Conservation (phyloP, 2,888 invertebrate species). For the Petrolisthes cinctipes region DNA sequence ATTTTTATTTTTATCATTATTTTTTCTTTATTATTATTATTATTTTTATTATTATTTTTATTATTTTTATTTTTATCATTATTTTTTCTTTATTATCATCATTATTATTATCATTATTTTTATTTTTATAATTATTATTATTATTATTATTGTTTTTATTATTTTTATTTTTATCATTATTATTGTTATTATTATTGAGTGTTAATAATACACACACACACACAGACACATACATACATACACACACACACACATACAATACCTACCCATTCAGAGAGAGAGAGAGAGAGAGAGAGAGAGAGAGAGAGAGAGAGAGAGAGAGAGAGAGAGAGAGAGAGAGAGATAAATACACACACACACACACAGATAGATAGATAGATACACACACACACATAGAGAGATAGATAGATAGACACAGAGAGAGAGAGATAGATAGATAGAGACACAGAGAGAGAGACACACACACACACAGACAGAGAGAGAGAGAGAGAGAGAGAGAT, state of each 20-base stretch:
- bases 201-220: not conserved
- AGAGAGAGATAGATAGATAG: too few species aligned
- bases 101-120: too few species aligned
- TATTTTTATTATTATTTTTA: too few species aligned
- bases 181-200: not conserved
- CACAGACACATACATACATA: not conserved
- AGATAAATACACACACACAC: too few species aligned
- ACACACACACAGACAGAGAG: not conserved
- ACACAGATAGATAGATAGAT: too few species aligned
- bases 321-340: too few species aligned
- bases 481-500: too few species aligned
- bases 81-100: too few species aligned
- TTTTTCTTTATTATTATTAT: too few species aligned
- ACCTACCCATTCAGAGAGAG: not conserved
- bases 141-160: not conserved
- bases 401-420: too few species aligned
- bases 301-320: constrained; percentile 5
- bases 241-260: not conserved
- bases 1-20: not conserved
- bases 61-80: too few species aligned
- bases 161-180: not conserved
- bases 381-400: not conserved
- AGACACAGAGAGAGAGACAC: too few species aligned
- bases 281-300: constrained; percentile 1
- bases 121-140: not conserved